Percentiles rank a stretch among this genome's conserved stretches.
phyloP scores from a whole-genome alignment of 2,888 invertebrate species.

The Pyrochroa serraticornis region DNA sequence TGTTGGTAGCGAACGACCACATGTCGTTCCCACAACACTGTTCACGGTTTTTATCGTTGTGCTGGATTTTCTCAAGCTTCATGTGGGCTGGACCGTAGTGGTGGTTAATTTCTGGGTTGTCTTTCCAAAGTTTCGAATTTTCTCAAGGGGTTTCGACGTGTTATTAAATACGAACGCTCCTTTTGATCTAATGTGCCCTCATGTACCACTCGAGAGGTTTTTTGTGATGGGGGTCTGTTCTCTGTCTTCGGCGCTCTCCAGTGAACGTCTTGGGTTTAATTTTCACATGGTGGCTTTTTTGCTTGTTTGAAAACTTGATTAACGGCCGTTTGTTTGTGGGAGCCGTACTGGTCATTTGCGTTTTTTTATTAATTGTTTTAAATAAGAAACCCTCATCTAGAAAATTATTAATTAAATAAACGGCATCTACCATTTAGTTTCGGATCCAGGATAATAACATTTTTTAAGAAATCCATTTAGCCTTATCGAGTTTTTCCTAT shows the following conservation, averaged over 20 bases:
- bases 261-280: slow-evolving; percentile 25
- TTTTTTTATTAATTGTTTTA: too few relatives aligned
- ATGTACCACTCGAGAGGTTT: slow-evolving; percentile 27
- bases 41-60: not conserved
- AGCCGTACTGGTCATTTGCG: too few relatives aligned
- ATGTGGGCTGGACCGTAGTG: slow-evolving; percentile 9
- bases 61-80: not conserved
- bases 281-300: slow-evolving; percentile 18
- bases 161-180: slow-evolving; percentile 23
- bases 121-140: slow-evolving; percentile 13
- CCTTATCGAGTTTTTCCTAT: too few relatives aligned
- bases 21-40: slow-evolving; percentile 13
- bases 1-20: not conserved
- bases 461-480: too few relatives aligned
- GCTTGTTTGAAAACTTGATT: slow-evolving; percentile 5
- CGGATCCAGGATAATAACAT: too few relatives aligned
- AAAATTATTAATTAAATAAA: too few relatives aligned
- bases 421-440: too few relatives aligned
- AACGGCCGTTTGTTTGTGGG: not conserved
- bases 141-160: slow-evolving; percentile 23
- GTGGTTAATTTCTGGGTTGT: not conserved
- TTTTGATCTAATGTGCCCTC: slow-evolving; percentile 18
- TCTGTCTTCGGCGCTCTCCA: slow-evolving; percentile 31
- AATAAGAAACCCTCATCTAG: too few relatives aligned
- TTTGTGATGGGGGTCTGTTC: slow-evolving; percentile 31